Evolutionary conservation across 1,140 invertebrate species (phyloP).

Genomic region (Pteromalus puparum): DNA sequence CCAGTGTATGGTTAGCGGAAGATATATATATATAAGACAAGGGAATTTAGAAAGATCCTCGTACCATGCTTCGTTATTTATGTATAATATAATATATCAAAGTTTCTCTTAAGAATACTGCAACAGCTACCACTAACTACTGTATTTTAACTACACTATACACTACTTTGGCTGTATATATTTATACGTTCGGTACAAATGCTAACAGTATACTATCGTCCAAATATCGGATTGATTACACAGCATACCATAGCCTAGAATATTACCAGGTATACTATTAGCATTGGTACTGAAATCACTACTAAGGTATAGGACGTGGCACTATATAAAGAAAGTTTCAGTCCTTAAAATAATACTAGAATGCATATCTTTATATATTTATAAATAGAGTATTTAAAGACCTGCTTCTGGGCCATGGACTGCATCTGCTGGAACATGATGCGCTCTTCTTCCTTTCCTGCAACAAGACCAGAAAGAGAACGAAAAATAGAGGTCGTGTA

Average conservation of each 20-base stretch:
- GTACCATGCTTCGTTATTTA: background rate
- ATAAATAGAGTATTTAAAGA: slow-evolving; percentile 78
- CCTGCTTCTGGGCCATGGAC: slow-evolving; percentile 96
- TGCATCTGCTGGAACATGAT: slow-evolving; percentile 98
- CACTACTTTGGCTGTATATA: background rate
- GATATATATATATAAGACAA: background rate
- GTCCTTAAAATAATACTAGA: slow-evolving; percentile 4
- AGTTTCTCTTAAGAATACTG: background rate
- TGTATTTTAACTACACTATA: background rate
- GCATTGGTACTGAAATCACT: background rate
- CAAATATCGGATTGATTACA: too few species aligned
- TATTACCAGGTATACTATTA: background rate
- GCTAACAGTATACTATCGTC: too few species aligned
- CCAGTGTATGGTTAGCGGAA: background rate
- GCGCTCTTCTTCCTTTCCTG: slow-evolving; percentile 95
- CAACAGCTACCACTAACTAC: background rate
- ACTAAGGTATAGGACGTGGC: background rate
- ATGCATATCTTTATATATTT: slow-evolving; percentile 10
- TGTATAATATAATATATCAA: background rate
- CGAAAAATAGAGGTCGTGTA: slow-evolving; percentile 20
- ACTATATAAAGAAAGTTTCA: background rate
- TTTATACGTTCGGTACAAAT: too few species aligned
- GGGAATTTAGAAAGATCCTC: background rate
- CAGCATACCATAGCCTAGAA: too few species aligned
- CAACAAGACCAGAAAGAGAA: slow-evolving; percentile 69